These are phyloP conservation scores for Neodiprion lecontei DNA, from an alignment of 1,140 invertebrate species.

Conservation along the genomic window DNA sequence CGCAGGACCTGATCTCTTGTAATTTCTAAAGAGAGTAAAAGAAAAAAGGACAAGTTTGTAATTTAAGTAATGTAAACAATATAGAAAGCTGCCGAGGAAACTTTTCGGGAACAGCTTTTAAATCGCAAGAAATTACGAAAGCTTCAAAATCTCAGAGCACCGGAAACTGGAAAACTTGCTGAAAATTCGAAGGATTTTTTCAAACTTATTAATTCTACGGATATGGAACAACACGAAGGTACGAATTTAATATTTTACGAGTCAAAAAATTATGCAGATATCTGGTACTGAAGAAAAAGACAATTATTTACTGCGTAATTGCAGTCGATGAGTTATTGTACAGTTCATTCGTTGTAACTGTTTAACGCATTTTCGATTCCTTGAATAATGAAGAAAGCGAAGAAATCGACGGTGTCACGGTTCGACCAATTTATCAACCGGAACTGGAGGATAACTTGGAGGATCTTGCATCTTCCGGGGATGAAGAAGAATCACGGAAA, in stretches of 20 bases:
- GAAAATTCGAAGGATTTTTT: slow-evolving; percentile 35
- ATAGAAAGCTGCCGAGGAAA: slow-evolving; percentile 29
- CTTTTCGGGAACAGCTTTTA: slow-evolving; percentile 26
- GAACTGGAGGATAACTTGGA: no score
- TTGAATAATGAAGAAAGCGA: no score
- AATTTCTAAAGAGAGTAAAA: not conserved
- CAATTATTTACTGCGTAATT: not conserved
- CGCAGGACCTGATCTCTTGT: not conserved
- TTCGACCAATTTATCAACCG: no score
- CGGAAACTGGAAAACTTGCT: slow-evolving; percentile 24
- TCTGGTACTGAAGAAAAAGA: no score
- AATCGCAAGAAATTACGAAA: slow-evolving; percentile 34
- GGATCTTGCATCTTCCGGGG: not conserved
- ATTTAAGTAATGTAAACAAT: slow-evolving; percentile 10
- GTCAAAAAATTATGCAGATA: no score
- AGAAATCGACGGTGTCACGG: no score
- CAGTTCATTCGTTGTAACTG: not conserved
- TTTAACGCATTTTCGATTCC: no score
- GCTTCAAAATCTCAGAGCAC: slow-evolving; percentile 21
- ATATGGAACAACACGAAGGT: not conserved
- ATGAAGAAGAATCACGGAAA: not conserved
- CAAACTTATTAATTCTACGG: slow-evolving; percentile 22
- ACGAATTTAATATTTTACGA: no score
- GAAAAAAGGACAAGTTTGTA: not conserved
- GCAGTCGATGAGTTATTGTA: not conserved